phyloP scores from a whole-genome alignment of 2,113 vertebrate genomes.

The Motacilla tschutschensis region DNA sequence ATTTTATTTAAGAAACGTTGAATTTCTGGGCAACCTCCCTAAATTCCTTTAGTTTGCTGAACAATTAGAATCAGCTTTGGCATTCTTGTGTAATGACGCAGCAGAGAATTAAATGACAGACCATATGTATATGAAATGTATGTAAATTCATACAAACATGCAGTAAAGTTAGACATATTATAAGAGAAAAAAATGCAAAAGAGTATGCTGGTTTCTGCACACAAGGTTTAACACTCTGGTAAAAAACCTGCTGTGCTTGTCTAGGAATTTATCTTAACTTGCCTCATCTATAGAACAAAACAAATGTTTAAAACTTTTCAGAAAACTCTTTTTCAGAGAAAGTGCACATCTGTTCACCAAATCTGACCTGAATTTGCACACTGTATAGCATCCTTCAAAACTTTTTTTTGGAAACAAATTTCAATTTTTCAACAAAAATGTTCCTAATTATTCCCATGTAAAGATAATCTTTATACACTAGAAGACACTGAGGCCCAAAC shows the following conservation, averaged over 20 bases:
- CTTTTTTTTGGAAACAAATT: neutral
- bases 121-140: constrained; percentile 60
- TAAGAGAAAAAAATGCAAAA: neutral
- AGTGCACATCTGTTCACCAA: constrained; percentile 24
- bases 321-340: neutral
- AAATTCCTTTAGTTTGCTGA: constrained; percentile 68
- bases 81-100: constrained; percentile 64
- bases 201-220: neutral
- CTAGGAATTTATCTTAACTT: neutral
- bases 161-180: constrained; percentile 5
- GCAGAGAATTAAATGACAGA: constrained; percentile 56
- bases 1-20: constrained; percentile 67
- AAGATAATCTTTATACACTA: neutral
- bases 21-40: constrained; percentile 67
- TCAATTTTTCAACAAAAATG: constrained; percentile 14
- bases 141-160: constrained; percentile 53
- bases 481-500: neutral
- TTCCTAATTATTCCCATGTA: neutral
- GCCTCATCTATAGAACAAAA: neutral
- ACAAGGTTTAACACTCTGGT: neutral
- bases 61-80: constrained; percentile 71
- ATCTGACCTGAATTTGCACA: constrained; percentile 18
- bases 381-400: neutral
- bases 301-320: neutral
- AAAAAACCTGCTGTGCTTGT: constrained; percentile 4